These are phyloP conservation scores for Anoplius nigerrimus DNA, from an alignment of 2,888 invertebrate species.

Conservation along the genomic window DNA sequence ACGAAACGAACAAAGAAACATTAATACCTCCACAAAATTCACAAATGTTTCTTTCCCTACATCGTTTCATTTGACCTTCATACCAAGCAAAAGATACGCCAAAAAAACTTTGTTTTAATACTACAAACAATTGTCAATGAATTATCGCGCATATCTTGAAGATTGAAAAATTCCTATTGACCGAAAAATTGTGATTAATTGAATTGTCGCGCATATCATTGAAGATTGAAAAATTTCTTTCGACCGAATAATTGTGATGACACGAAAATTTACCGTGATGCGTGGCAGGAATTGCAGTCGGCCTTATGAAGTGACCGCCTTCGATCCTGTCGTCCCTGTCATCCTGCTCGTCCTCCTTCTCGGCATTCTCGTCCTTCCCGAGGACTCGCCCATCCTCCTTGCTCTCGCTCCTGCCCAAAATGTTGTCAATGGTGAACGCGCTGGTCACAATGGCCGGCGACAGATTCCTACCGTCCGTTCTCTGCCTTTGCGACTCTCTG, in stretches of 20 bases:
- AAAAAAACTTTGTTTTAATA: too few relatives aligned
- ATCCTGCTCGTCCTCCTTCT: slow-evolving; percentile 49
- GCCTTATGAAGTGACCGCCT: slow-evolving; percentile 49
- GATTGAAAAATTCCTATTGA: too few relatives aligned
- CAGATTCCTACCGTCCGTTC: slow-evolving; percentile 37
- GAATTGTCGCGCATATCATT: too few relatives aligned
- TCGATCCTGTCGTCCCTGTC: slow-evolving; percentile 47
- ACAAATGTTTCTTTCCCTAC: too few relatives aligned
- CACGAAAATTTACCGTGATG: slow-evolving; percentile 43
- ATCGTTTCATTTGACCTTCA: too few relatives aligned
- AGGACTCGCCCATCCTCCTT: slow-evolving; percentile 31
- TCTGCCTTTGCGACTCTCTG: slow-evolving; percentile 38
- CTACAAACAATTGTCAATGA: too few relatives aligned
- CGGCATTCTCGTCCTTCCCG: slow-evolving; percentile 34
- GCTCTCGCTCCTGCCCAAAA: slow-evolving; percentile 57
- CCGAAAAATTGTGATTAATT: too few relatives aligned
- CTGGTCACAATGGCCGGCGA: slow-evolving; percentile 54
- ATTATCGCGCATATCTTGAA: too few relatives aligned
- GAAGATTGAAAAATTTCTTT: too few relatives aligned
- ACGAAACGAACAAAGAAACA: neutral
- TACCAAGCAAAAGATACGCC: too few relatives aligned
- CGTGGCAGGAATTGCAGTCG: slow-evolving; percentile 49
- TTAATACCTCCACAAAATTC: slow-evolving; percentile 1
- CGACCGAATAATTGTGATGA: too few relatives aligned
- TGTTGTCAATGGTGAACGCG: slow-evolving; percentile 70